A percentile compares a stretch with the other conserved stretches of the same genome.
phyloP scores from a whole-genome alignment of 2,797 vertebrate species.

The Columba guinea region DNA sequence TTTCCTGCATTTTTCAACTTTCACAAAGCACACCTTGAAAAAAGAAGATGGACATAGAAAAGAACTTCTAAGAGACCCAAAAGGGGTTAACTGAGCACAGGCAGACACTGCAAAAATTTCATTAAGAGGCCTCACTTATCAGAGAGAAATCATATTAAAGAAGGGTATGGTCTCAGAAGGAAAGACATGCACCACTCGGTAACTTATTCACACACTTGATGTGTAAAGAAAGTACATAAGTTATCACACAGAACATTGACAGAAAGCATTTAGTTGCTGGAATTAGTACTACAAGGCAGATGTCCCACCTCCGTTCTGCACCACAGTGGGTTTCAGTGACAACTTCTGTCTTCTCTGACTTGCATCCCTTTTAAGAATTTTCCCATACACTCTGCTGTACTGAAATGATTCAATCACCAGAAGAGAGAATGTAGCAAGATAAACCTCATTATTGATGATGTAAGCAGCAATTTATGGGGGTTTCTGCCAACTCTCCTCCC shows the following conservation, averaged over 20 bases:
- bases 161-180: not conserved
- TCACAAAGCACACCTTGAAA: not conserved
- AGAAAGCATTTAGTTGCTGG: not conserved
- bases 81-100: not conserved
- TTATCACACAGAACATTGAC: not conserved
- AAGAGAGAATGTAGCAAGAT: not conserved
- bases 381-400: not conserved
- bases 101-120: not conserved
- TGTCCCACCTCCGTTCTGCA: not conserved
- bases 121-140: not conserved
- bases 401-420: not conserved
- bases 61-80: not conserved
- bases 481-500: not conserved
- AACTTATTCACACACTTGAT: not conserved
- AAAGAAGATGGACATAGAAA: not conserved
- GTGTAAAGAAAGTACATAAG: not conserved
- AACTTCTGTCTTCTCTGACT: not conserved
- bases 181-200: not conserved
- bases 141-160: not conserved
- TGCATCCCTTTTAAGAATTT: not conserved
- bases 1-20: not conserved
- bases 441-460: not conserved
- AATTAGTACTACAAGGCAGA: not conserved
- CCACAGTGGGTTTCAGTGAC: not conserved
- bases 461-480: not conserved